These are phyloP conservation scores for Blera fallax DNA, from an alignment of 2,888 invertebrate genomes.

Conservation along the genomic window DNA sequence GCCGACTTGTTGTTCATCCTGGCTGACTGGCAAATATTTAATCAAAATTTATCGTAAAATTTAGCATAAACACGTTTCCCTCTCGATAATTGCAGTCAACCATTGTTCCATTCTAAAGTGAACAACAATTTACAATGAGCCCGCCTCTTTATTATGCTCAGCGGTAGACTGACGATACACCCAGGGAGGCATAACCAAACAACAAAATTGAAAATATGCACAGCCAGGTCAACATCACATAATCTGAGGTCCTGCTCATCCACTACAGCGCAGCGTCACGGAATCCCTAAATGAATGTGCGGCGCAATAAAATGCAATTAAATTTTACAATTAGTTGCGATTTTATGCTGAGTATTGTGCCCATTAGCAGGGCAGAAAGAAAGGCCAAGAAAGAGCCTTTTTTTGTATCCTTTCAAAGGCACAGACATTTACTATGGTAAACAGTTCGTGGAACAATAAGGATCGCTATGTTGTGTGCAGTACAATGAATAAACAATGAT, in stretches of 20 bases:
- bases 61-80: constrained; percentile 3
- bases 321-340: constrained; percentile 24
- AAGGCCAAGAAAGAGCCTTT: constrained; percentile 30
- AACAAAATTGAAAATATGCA: background rate
- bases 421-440: constrained; percentile 43
- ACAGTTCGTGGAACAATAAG: constrained; percentile 42
- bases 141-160: constrained; percentile 38
- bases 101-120: constrained; percentile 14
- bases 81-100: constrained; percentile 51
- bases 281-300: background rate
- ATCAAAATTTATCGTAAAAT: constrained; percentile 29
- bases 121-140: constrained; percentile 42
- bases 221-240: background rate
- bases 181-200: background rate
- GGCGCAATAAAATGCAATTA: constrained; percentile 54
- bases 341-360: background rate
- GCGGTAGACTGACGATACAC: constrained; percentile 1
- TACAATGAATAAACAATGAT: constrained; percentile 40
- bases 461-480: no score
- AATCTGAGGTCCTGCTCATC: constrained; percentile 1
- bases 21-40: constrained; percentile 25
- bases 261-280: constrained; percentile 10
- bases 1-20: background rate
- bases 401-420: constrained; percentile 11
- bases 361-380: constrained; percentile 40